phyloP scores from a whole-genome alignment of 2,888 invertebrate genomes.

The Patella pellucida region DNA sequence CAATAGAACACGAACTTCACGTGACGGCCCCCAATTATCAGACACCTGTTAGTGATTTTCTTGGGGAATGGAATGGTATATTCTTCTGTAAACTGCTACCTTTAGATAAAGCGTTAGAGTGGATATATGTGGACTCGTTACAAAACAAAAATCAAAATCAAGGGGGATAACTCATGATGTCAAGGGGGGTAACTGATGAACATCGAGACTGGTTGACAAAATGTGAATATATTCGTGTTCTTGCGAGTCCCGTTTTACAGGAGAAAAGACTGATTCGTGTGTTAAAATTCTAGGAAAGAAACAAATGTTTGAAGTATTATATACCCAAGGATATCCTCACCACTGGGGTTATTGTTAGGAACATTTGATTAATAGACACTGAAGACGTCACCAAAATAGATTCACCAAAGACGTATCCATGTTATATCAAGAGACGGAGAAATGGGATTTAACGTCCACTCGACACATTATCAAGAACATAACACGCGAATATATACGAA shows the following conservation, averaged over 20 bases:
- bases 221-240: background rate
- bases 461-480: too few species aligned
- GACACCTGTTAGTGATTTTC: constrained; percentile 24
- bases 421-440: too few species aligned
- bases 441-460: too few species aligned
- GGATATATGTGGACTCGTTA: constrained; percentile 39
- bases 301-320: too few species aligned
- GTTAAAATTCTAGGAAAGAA: too few species aligned
- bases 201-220: background rate
- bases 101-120: constrained; percentile 33
- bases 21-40: constrained; percentile 33
- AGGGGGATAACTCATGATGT: background rate
- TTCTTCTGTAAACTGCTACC: constrained; percentile 39
- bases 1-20: constrained; percentile 25
- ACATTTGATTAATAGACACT: too few species aligned
- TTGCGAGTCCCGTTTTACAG: background rate
- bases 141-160: constrained; percentile 9
- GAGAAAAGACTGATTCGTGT: too few species aligned
- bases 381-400: too few species aligned
- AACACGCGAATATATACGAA: too few species aligned
- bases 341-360: too few species aligned
- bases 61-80: constrained; percentile 28
- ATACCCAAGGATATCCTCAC: too few species aligned
- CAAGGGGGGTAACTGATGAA: background rate
- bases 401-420: too few species aligned